A percentile compares a stretch with the other conserved stretches of the same genome.
Conservation (phyloP, 2,113 vertebrate species). For the Plestiodon gilberti region DNA sequence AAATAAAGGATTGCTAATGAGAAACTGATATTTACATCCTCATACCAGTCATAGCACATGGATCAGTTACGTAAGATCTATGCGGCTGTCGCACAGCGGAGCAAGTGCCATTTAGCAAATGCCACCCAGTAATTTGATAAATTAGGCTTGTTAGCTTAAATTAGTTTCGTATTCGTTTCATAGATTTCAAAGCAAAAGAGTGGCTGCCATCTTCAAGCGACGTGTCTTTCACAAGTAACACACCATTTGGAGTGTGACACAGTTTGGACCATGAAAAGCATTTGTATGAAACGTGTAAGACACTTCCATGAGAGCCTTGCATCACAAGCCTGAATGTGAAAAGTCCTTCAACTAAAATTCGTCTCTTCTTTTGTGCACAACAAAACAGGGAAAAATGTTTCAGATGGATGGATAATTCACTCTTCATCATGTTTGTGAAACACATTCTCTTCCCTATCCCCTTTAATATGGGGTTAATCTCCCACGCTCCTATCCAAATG, state of each 20-base stretch:
- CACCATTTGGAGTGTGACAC: neutral
- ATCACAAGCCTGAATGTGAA: neutral
- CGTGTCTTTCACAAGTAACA: neutral
- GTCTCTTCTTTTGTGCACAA: neutral
- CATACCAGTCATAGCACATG: neutral
- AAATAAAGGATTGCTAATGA: neutral
- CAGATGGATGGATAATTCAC: too few relatives aligned
- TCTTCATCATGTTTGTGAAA: neutral
- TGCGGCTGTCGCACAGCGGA: neutral
- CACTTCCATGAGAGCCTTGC: neutral
- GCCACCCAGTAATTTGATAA: constrained; percentile 17
- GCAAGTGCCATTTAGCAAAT: constrained; percentile 16
- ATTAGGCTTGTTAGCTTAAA: constrained; percentile 17
- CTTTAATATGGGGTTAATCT: neutral
- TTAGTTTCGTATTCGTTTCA: constrained; percentile 8
- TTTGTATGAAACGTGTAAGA: neutral
- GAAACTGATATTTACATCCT: neutral
- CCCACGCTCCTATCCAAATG: too few relatives aligned
- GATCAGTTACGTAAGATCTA: constrained; percentile 9
- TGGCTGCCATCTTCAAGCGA: neutral
- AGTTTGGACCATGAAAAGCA: neutral
- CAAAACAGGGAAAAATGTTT: neutral
- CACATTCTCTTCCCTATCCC: neutral
- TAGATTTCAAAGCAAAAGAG: neutral
- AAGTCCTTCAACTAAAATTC: neutral